Base-by-base conservation (phyloP, 2,888 invertebrate genomes). In the Drosophila subsilvestris region DNA sequence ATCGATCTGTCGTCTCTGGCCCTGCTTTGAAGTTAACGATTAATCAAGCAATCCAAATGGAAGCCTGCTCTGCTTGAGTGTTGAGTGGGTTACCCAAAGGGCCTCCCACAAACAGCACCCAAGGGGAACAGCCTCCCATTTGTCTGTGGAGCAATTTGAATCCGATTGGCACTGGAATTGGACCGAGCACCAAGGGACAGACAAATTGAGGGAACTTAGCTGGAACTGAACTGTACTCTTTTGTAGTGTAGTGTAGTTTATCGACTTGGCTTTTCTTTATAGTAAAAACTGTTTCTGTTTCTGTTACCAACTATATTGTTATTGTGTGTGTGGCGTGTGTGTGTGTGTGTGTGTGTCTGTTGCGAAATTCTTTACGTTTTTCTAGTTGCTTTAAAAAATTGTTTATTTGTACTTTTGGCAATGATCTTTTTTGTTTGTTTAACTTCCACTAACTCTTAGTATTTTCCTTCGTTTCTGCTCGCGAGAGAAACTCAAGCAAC, bases 331-430 rank as follows among this genome's bases (percentile, higher is more conserved):
- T 53, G 27, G 20, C 3, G 3, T 76, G 65, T 59, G 32, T 53
- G 27, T 50, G 65, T 65, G 65, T 63, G 27, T 27, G 27, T 25
- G 67, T 61, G 60, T 72, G 54, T 74, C 67, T 25, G 37, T 82
- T 79, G 79, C 84, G 89, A 88, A 88, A 83, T 79, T 83, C 77
- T 79, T 89, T 79, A 79, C 69, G 75, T 88, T 77, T 74, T 80
- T 78, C 79, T 79, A 82, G 78, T 87, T 83, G 79, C 77, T 81
- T 86, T 81, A 75, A 83, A 88, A 90, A 82, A 84, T 86, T 81
- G 80, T 86, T 88, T 86, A 86, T 90, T 91, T 90, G 91, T 90
- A 91, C 90, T 91, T 91, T 91, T 91, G 91, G 91, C 91, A 91
- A 91, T 91, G 90, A 90, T 90, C 87, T 90, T 91, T 89, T 81